Conservation (phyloP, 2,113 vertebrate species). For the Pachycephala philippinensis region DNA sequence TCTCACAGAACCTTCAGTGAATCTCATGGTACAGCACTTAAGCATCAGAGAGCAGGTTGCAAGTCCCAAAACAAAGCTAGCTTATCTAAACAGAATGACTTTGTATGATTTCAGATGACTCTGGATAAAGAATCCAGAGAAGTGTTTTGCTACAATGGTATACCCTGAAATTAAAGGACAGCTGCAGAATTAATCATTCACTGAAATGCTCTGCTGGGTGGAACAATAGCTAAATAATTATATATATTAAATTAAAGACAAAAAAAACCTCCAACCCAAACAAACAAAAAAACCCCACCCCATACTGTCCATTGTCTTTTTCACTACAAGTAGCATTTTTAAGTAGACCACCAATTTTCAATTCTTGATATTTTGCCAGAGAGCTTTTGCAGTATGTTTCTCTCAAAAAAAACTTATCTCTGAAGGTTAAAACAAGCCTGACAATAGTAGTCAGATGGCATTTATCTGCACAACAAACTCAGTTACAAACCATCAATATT, state of each 20-base stretch:
- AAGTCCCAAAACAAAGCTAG: background rate
- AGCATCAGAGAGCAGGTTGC: background rate
- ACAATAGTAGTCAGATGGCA: background rate
- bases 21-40: background rate
- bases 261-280: background rate
- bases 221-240: background rate
- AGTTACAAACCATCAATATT: constrained; percentile 36
- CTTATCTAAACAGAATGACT: background rate
- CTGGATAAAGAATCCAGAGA: background rate
- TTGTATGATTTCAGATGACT: background rate
- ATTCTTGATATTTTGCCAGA: background rate
- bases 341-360: background rate
- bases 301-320: background rate
- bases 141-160: background rate
- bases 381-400: background rate
- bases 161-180: background rate
- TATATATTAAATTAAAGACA: background rate
- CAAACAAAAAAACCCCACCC: background rate
- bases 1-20: background rate
- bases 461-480: constrained; percentile 32
- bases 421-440: constrained; percentile 10
- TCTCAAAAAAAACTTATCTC: background rate
- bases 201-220: background rate
- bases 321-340: background rate
- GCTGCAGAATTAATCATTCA: background rate